Evolutionary conservation across 1,140 invertebrate genomes (phyloP).

Genomic region (Cydia fagiglandana): DNA sequence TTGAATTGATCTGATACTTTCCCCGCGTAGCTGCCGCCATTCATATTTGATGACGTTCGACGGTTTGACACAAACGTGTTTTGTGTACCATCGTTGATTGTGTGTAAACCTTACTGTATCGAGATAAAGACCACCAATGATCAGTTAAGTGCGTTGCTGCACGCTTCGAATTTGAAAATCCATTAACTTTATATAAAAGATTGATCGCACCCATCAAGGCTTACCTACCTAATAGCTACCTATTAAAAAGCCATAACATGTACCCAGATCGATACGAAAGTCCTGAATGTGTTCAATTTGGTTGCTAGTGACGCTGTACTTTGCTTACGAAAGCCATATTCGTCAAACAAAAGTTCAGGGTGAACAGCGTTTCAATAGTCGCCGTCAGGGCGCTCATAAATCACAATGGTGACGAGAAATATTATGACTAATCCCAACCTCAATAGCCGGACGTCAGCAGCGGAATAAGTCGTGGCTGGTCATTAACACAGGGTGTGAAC

Average conservation of each 20-base stretch:
- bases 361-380: not conserved
- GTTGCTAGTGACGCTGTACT: not conserved
- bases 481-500: too few relatives aligned
- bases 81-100: not conserved
- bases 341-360: not conserved
- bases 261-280: constrained; percentile 16
- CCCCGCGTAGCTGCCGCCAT: not conserved
- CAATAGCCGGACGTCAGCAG: not conserved
- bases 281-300: constrained; percentile 9
- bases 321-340: constrained; percentile 15
- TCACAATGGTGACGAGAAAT: not conserved
- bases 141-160: not conserved
- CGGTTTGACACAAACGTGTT: constrained; percentile 11
- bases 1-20: not conserved
- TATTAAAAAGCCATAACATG: constrained; percentile 26
- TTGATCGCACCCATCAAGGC: constrained; percentile 16
- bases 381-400: not conserved
- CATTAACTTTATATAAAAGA: constrained; percentile 29
- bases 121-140: too few relatives aligned
- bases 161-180: constrained; percentile 14
- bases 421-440: not conserved
- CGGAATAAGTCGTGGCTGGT: not conserved
- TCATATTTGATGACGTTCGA: constrained; percentile 24
- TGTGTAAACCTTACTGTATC: too few relatives aligned
- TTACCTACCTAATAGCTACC: not conserved